Base-by-base conservation (phyloP, 2,888 invertebrate genomes). In the Notodonta dromedarius region DNA sequence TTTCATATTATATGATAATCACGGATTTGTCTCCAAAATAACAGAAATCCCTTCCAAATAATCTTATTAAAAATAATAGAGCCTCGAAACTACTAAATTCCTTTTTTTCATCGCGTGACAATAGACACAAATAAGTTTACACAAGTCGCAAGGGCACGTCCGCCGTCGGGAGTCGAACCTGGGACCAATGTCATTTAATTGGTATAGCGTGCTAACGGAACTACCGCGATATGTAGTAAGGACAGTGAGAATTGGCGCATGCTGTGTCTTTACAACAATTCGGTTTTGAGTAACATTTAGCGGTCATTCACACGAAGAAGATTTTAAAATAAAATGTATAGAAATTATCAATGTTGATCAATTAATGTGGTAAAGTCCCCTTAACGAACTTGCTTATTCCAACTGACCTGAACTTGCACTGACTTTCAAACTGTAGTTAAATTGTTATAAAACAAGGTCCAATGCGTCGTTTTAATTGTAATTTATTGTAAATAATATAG, bases 131-230 rank as follows among this genome's bases (percentile, higher is more conserved):
- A 90, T 90, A 90, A 88, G 86, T 83, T 81, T 73, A 71, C 71
- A 75, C 86, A 88, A 88, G 87, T 84, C 84, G 83, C 81, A 86
- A 86, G 87, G 87, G 86, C 81, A 80, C 75, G 71, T 75, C 75
- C 66, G 69, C 65, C 60, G 63, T 40, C 66, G 69, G 79, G 84
- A 79, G 82, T 84, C 83, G 81, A 88, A 85, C 79, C 78, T 69
- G 79, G 76, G 79, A 82, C 81, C 75, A 74, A 76, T 76, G 73
- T 72, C 73, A n/a, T 79, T 70, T 87, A 88, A 89, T 87, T 76
- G 84, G 66, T 71, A 78, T 89, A 62, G 85, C 90, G 88, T 90
- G 91, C 80, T 69, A 80, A 78, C 80, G 74, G 67, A 54, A 68
- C 66, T 75, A 71, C 69, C 70, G 67, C 71, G 62, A 66, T 69